Percentiles rank a stretch among this genome's conserved stretches.
These are phyloP conservation scores for Etia nguti DNA, from an alignment of 2,113 vertebrate species.

Conservation along the genomic window DNA sequence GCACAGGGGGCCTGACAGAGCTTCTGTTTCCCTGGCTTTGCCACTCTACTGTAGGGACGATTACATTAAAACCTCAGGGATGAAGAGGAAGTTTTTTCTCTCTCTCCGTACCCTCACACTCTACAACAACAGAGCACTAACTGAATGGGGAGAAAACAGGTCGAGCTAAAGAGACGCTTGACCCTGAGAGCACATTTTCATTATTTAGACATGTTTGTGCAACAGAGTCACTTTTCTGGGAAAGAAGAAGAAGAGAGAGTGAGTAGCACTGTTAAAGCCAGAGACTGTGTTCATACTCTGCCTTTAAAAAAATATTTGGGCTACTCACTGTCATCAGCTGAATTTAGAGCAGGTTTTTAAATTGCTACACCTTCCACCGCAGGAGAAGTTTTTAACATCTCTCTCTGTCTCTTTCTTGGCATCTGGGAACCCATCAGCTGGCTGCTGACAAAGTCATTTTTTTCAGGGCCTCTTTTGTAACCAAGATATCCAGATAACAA, in stretches of 20 bases:
- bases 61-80: constrained; percentile 16
- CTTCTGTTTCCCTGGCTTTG: background rate
- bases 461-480: background rate
- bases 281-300: background rate
- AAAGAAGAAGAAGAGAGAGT: background rate
- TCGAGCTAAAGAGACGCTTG: constrained; percentile 27
- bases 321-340: background rate
- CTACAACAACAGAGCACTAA: background rate
- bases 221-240: constrained; percentile 10
- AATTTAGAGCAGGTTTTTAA: background rate
- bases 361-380: background rate
- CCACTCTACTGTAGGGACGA: background rate
- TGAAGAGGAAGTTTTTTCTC: background rate
- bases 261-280: background rate
- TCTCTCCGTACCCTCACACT: background rate
- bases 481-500: background rate
- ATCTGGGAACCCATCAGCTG: background rate
- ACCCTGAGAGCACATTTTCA: constrained; percentile 32
- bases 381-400: background rate
- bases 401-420: background rate
- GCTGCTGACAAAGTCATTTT: background rate
- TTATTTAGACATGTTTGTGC: constrained; percentile 38
- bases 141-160: constrained; percentile 19
- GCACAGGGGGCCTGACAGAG: constrained; percentile 5
- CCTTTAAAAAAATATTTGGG: background rate